Conservation (phyloP, 2,797 vertebrate species). For the Oreochromis grahami region DNA sequence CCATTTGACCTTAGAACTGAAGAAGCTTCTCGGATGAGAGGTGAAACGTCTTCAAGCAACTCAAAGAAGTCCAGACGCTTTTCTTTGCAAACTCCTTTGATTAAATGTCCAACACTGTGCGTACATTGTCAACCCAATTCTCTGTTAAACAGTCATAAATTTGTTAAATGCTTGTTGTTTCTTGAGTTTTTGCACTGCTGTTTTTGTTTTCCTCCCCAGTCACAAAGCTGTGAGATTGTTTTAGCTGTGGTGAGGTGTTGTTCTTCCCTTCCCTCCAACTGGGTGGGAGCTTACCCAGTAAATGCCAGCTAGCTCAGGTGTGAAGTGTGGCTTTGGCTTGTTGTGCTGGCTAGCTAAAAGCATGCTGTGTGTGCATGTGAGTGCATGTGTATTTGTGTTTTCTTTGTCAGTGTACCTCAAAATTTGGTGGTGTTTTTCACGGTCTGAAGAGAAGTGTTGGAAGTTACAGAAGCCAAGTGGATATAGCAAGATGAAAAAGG, state of each 20-base stretch:
- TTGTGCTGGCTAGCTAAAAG: slow-evolving; percentile 51
- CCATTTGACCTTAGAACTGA: too few species aligned
- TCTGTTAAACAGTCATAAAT: slow-evolving; percentile 7
- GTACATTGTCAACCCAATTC: background rate
- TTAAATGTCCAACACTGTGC: background rate
- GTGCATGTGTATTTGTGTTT: slow-evolving; percentile 18
- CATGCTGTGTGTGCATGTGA: slow-evolving; percentile 19
- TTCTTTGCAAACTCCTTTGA: too few species aligned
- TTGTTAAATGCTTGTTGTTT: slow-evolving; percentile 11
- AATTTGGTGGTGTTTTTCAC: slow-evolving; percentile 44
- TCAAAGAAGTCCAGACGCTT: too few species aligned
- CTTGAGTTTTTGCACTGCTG: slow-evolving; percentile 22
- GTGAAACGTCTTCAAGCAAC: too few species aligned
- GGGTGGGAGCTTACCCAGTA: slow-evolving; percentile 57
- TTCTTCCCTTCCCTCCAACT: slow-evolving; percentile 36
- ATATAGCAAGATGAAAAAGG: background rate
- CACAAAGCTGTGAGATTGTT: slow-evolving; percentile 54
- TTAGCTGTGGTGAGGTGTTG: slow-evolving; percentile 45
- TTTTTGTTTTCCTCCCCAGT: slow-evolving; percentile 42
- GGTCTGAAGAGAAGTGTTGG: slow-evolving; percentile 42
- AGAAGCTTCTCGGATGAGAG: too few species aligned
- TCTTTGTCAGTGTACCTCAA: slow-evolving; percentile 6
- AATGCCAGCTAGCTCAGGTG: slow-evolving; percentile 57
- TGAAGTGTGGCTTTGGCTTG: slow-evolving; percentile 64
- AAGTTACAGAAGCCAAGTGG: slow-evolving; percentile 31